Base-by-base conservation (phyloP, 1,140 invertebrate species). In the Drosophila arizonae region DNA sequence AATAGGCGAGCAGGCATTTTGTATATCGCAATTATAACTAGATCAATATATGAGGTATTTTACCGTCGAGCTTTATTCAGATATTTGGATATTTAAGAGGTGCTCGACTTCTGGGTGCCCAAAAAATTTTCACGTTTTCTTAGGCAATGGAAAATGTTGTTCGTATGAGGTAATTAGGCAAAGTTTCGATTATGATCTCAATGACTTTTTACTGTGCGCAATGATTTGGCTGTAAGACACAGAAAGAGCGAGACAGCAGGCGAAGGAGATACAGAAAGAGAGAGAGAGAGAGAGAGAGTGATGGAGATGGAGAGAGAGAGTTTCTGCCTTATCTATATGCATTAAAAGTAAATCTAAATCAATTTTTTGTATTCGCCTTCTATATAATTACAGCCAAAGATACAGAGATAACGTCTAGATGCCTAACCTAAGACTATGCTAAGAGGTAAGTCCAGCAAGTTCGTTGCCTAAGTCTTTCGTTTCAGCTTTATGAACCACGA, bases 101-200 rank as follows among this genome's bases (percentile, higher is more conserved):
- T 13, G 36, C 36, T 39, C 13, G 55, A 24, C 36, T 15, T 77
- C 55, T 77, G 43, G n/a, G 21, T 30, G 52, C 46, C 41, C 11
- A 21, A 70, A 61, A 64, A 45, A 54, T 67, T 43, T 58, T 68
- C 82, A 86, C 79, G 72, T 78, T 87, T 79, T 79, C 68, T 87
- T 84, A 50, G 39, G 64, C 57, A 72, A 86, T 86, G 78, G 74
- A 64, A 77, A 85, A 77, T 85, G 68, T 73, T 77, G 72, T 56
- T 46, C 41, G 69, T 52, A 41, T 58, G 36, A 39, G 21, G 36
- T 57, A 64, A 70, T 64, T 70, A 70, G 41, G 26, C 36, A 39
- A 26, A 60, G 36, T 39, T 72, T 13, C 43, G 48, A 67, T 61
- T 64, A 21, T 30, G 66, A 64, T 70, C 58, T 66, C 61, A 28